These are phyloP conservation scores for Macaca fascicularis DNA, from an alignment of 2,113 vertebrate genomes.

Conservation along the genomic window DNA sequence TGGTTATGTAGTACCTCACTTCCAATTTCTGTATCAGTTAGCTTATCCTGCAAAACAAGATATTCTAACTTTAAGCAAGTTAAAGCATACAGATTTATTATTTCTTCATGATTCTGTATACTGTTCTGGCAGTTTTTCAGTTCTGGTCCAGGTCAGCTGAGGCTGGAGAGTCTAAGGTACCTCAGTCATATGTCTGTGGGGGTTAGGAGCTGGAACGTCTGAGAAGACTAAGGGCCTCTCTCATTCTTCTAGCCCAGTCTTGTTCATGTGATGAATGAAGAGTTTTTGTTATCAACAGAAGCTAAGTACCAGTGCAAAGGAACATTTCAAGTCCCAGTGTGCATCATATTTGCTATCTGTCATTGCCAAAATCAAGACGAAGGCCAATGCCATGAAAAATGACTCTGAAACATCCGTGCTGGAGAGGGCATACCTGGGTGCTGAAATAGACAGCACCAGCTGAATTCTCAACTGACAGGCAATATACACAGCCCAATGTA, in stretches of 20 bases:
- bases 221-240: background rate
- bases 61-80: background rate
- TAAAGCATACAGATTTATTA: background rate
- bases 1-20: background rate
- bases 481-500: too few species aligned
- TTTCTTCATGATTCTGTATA: background rate
- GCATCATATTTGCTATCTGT: background rate
- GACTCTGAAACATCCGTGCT: background rate
- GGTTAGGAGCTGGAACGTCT: background rate
- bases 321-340: background rate
- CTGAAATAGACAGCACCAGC: background rate
- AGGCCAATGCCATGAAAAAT: background rate
- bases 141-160: background rate
- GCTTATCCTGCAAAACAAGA: background rate
- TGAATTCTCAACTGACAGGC: background rate
- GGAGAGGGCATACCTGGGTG: too few species aligned
- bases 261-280: background rate
- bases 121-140: background rate
- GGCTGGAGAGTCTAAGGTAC: background rate
- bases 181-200: background rate
- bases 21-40: background rate
- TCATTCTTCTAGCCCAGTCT: background rate
- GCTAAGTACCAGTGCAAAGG: background rate
- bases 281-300: background rate
- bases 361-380: background rate